Base-by-base conservation (phyloP, 2,888 invertebrate species). In the Nebria salina region DNA sequence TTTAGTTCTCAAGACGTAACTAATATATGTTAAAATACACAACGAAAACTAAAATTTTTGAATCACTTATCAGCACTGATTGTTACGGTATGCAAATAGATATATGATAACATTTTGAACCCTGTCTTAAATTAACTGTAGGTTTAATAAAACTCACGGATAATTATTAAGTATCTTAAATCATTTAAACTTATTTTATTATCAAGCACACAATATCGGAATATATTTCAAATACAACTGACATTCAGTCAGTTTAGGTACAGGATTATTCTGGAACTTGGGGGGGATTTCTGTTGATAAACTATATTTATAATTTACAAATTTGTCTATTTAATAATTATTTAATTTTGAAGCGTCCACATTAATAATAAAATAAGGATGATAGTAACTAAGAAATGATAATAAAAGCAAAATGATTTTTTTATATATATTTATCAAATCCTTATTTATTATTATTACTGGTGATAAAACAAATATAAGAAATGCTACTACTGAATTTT, bases 381-480 rank as follows among this genome's bases (percentile, higher is more conserved):
- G 11, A 54, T 3, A 11, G 8, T 54, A 54, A 54, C 54, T 8
- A 54, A 54, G 2, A 34, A 34, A 34, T 34, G 34, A 34, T 34
- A 34, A 34, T 34, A 34, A 34, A 34, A 34, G 20, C 20, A 20
- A 20, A 20, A 20, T 20, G 20, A 20, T 20, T 20, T 20, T 20
- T 20, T 9, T 54, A 13, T 54, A 7, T 54, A 7, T 11, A 54
- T 13, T 2, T 8, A 54, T 54, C 13, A 54, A 54, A 54, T 54
- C 54, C 8, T 54, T 13, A 11, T 54, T 54, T 54, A 54, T 54
- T 54, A 54, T 11, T 54, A 54, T 8, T 54, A 54, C 13, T 54
- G 43, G 74, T 72, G 79, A 74, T 54, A 79, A 76, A 80, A 80
- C 75, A 80, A 75, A 80, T 80, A 80, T 75, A 74, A 80, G 65